Evolutionary conservation across 2,888 invertebrate species (phyloP).

Genomic region (Ophraella communa): DNA sequence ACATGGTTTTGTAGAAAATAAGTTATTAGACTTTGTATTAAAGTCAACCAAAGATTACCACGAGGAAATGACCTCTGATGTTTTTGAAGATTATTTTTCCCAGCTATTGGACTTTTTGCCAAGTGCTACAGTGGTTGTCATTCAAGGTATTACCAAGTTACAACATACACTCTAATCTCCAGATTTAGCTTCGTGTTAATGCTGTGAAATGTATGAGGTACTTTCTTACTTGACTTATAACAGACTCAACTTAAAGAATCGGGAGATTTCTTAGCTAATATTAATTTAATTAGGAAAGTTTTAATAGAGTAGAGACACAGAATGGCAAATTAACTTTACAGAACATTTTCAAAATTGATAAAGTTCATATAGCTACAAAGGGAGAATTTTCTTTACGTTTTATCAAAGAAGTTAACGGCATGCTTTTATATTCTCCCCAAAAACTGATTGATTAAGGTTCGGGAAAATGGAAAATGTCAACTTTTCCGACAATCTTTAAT

Average conservation of each 20-base stretch:
- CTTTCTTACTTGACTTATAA: too few species aligned
- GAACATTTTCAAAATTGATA: slow-evolving; percentile 15
- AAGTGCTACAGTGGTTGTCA: too few species aligned
- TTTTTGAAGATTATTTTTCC: too few species aligned
- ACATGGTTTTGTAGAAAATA: too few species aligned
- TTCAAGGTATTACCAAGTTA: too few species aligned
- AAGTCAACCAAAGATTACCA: too few species aligned
- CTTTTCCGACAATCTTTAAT: not conserved
- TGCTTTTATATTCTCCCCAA: not conserved
- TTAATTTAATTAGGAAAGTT: slow-evolving; percentile 16
- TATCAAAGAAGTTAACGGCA: slow-evolving; percentile 5
- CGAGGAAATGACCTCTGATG: too few species aligned
- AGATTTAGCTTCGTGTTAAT: too few species aligned
- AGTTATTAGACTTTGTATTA: too few species aligned
- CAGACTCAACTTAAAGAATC: not conserved
- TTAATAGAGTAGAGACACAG: slow-evolving; percentile 9
- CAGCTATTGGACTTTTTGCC: too few species aligned
- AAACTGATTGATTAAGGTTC: not conserved
- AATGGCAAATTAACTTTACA: slow-evolving; percentile 9
- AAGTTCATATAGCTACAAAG: slow-evolving; percentile 13
- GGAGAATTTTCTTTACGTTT: slow-evolving; percentile 7
- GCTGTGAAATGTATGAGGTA: too few species aligned
- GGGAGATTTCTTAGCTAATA: slow-evolving; percentile 17
- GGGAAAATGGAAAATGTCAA: not conserved
- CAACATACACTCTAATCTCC: too few species aligned